These are phyloP conservation scores for Tubulanus polymorphus DNA, from an alignment of 2,888 invertebrate genomes.

Conservation along the genomic window DNA sequence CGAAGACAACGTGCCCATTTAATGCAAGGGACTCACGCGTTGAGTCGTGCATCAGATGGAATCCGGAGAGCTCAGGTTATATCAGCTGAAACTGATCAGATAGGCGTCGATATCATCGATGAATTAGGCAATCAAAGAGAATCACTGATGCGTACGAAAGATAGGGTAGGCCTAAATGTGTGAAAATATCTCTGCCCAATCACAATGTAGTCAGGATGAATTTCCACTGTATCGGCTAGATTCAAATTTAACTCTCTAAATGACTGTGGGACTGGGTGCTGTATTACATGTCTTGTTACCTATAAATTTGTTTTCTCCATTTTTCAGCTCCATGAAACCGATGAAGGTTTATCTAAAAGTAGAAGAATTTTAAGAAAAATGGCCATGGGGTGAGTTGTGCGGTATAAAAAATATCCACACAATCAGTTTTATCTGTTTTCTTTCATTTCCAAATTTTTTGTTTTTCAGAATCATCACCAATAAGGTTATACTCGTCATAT, in stretches of 20 bases:
- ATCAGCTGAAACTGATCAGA: slow-evolving; percentile 74
- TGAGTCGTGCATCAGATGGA: slow-evolving; percentile 45
- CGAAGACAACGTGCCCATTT: slow-evolving; percentile 41
- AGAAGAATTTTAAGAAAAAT: slow-evolving; percentile 65
- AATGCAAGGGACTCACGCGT: slow-evolving; percentile 44
- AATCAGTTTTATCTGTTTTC: no score
- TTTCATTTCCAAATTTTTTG: slow-evolving; percentile 5
- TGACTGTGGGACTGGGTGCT: no score
- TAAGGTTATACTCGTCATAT: slow-evolving; percentile 68
- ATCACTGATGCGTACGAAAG: slow-evolving; percentile 62
- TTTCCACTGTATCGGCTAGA: no score
- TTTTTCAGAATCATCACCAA: slow-evolving; percentile 66
- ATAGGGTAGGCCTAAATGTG: slow-evolving; percentile 53
- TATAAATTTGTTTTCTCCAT: slow-evolving; percentile 10
- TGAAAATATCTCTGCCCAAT: not conserved
- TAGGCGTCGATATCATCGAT: slow-evolving; percentile 71
- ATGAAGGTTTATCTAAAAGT: slow-evolving; percentile 66
- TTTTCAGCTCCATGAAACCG: slow-evolving; percentile 63
- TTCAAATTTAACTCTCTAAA: no score
- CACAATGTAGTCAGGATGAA: not conserved
- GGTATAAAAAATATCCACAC: no score
- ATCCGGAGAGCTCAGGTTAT: slow-evolving; percentile 66
- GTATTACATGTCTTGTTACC: no score
- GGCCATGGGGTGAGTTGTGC: slow-evolving; percentile 55
- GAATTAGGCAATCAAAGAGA: slow-evolving; percentile 76